Percentiles rank a stretch among this genome's conserved stretches.
phyloP scores from a whole-genome alignment of 2,113 vertebrate genomes.

The Callopanchax toddi region DNA sequence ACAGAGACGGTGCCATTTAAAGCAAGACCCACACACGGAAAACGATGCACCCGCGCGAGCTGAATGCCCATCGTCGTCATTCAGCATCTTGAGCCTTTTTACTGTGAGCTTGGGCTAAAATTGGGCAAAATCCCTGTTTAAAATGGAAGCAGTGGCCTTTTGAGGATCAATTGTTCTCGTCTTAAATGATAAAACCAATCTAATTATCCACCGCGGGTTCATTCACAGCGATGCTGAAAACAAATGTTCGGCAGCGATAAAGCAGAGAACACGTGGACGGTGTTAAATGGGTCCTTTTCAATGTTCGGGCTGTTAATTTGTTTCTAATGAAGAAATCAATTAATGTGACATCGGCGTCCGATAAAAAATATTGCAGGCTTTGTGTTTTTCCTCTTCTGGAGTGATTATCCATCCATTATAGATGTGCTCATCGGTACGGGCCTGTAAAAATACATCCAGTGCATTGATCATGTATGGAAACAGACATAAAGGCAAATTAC shows the following conservation, averaged over 20 bases:
- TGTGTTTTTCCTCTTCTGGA: conserved; percentile 1
- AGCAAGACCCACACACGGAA: conserved; percentile 40
- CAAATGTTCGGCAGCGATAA: conserved; percentile 44
- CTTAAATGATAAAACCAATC: conserved; percentile 48
- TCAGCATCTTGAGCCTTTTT: conserved; percentile 19
- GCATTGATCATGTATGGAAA: background rate
- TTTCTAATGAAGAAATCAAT: conserved; percentile 59
- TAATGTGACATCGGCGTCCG: conserved; percentile 29
- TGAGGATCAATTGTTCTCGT: conserved; percentile 48
- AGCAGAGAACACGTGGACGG: conserved; percentile 24
- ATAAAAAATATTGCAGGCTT: background rate
- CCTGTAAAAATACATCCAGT: background rate
- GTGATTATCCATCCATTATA: conserved; percentile 4
- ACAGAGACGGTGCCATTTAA: conserved; percentile 48
- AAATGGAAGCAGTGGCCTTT: conserved; percentile 35
- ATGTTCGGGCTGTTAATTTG: conserved; percentile 53
- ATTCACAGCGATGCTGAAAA: conserved; percentile 16
- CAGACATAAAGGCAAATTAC: background rate
- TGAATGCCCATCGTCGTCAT: conserved; percentile 40
- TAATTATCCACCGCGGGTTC: conserved; percentile 35
- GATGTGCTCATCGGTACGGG: background rate
- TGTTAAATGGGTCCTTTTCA: conserved; percentile 55
- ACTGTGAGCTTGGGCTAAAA: conserved; percentile 7
- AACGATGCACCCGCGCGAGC: conserved; percentile 32
- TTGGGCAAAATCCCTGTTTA: conserved; percentile 39